Conservation (phyloP, 2,888 invertebrate genomes). For the Volucella inflata region DNA sequence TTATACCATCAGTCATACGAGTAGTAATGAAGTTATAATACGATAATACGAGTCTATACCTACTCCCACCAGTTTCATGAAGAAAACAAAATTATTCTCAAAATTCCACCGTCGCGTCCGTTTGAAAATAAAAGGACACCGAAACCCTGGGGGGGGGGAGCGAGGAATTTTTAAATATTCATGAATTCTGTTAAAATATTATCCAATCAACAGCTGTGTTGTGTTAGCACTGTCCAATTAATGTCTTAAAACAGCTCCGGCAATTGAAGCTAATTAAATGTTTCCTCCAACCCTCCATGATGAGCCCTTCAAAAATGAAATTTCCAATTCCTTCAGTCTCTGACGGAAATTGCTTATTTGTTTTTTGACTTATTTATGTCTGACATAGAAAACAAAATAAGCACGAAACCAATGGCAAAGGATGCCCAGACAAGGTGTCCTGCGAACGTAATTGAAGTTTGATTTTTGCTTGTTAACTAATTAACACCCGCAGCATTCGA, state of each 20-base stretch:
- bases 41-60: too few relatives aligned
- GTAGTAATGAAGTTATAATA: too few relatives aligned
- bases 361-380: conserved; percentile 26
- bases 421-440: conserved; percentile 3
- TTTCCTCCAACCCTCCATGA: background rate
- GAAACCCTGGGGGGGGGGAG: too few relatives aligned
- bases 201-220: too few relatives aligned
- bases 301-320: conserved; percentile 13
- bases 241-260: conserved; percentile 5
- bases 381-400: conserved; percentile 10
- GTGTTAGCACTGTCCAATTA: background rate
- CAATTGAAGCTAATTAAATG: conserved; percentile 22
- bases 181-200: too few relatives aligned
- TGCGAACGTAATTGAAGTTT: conserved; percentile 12
- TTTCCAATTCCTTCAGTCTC: conserved; percentile 1
- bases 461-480: conserved; percentile 34
- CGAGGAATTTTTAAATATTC: too few relatives aligned
- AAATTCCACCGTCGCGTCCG: too few relatives aligned
- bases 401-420: conserved; percentile 13
- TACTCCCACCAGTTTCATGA: too few relatives aligned
- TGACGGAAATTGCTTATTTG: conserved; percentile 2
- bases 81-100: too few relatives aligned
- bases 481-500: conserved; percentile 22
- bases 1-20: too few relatives aligned
- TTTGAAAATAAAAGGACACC: too few relatives aligned